Percentiles rank a stretch among this genome's conserved stretches.
Conservation (phyloP, 2,797 vertebrate species). For the Siniperca obscura region DNA sequence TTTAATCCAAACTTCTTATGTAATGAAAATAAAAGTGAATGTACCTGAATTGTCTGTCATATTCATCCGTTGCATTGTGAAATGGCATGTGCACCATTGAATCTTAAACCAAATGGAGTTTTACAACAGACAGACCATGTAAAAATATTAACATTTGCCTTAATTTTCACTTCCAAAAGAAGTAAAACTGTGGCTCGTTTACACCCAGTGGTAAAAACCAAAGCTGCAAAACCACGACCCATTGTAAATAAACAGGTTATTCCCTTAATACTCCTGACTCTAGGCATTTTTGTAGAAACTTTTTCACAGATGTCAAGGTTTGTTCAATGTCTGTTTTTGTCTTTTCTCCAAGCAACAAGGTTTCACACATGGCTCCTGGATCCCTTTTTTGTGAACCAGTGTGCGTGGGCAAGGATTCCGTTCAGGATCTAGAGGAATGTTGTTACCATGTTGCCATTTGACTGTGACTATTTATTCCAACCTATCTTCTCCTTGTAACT, state of each 20-base stretch:
- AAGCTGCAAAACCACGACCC: not conserved
- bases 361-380: conserved; percentile 6
- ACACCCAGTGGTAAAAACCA: not conserved
- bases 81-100: not conserved
- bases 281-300: conserved; percentile 12
- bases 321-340: conserved; percentile 30
- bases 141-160: not conserved
- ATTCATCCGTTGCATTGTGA: not conserved
- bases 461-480: conserved; percentile 1
- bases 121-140: not conserved
- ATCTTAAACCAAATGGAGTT: not conserved
- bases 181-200: not conserved
- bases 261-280: conserved; percentile 10
- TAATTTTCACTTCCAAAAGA: not conserved
- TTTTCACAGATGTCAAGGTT: conserved; percentile 29
- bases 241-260: not conserved
- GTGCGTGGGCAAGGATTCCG: conserved; percentile 28
- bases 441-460: conserved; percentile 21
- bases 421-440: conserved; percentile 2
- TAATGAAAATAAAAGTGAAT: not conserved
- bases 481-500: not conserved
- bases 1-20: not conserved
- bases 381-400: conserved; percentile 17
- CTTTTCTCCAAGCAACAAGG: conserved; percentile 13
- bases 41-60: not conserved